A percentile compares a stretch with the other conserved stretches of the same genome.
These are phyloP conservation scores for Scaptomyza reducta DNA, from an alignment of 2,888 invertebrate genomes.

Conservation along the genomic window DNA sequence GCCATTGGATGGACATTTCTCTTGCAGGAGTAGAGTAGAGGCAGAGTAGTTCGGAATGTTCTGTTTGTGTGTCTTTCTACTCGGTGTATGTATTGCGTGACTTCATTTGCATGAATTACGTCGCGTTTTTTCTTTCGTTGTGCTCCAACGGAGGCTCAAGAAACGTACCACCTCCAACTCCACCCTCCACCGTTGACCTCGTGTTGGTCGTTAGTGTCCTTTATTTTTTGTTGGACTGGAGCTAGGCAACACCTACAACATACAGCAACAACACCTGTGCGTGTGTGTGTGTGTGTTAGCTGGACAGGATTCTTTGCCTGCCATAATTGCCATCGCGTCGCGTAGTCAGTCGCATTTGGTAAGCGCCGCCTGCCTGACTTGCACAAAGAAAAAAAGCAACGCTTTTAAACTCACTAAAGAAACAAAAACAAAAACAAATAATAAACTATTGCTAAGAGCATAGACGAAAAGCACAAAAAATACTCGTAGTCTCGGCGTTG, in stretches of 20 bases:
- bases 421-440: conserved; percentile 29
- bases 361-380: conserved; percentile 51
- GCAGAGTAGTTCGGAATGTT: neutral
- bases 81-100: conserved; percentile 71
- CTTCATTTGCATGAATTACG: conserved; percentile 81
- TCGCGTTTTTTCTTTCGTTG: conserved; percentile 41
- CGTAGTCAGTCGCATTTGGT: conserved; percentile 58
- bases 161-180: conserved; percentile 1
- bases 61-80: neutral
- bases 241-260: conserved; percentile 34
- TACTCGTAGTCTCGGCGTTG: conserved; percentile 67
- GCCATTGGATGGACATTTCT: conserved; percentile 3
- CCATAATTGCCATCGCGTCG: conserved; percentile 58
- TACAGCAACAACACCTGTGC: conserved; percentile 38
- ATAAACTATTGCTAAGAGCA: conserved; percentile 55
- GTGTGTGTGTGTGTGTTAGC: conserved; percentile 29
- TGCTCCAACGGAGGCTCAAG: conserved; percentile 23
- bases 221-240: conserved; percentile 8
- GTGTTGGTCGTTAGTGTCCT: conserved; percentile 64
- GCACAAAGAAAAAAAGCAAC: conserved; percentile 22
- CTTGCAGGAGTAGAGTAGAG: neutral
- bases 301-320: conserved; percentile 39
- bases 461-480: conserved; percentile 60
- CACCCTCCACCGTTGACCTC: conserved; percentile 16
- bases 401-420: conserved; percentile 37